Conservation (phyloP, 2,113 vertebrate genomes). For the Tenrec ecaudatus region DNA sequence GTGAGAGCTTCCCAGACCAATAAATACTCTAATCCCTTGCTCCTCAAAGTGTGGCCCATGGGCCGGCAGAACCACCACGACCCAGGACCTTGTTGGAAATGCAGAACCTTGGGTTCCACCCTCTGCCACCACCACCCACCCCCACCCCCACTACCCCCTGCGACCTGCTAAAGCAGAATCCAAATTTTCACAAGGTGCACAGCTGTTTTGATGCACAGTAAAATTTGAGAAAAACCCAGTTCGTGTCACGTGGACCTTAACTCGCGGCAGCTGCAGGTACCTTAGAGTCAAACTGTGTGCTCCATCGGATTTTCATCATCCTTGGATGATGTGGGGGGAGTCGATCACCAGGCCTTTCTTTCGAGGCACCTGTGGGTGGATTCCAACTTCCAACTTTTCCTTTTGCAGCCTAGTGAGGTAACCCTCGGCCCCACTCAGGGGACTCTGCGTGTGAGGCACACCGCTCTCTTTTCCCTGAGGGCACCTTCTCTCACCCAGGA, state of each 20-base stretch:
- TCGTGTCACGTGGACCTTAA: background rate
- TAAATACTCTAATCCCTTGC: background rate
- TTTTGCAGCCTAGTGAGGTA: background rate
- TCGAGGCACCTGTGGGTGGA: background rate
- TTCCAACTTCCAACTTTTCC: background rate
- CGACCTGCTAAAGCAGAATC: background rate
- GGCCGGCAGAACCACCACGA: background rate
- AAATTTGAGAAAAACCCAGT: background rate
- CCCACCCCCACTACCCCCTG: no score
- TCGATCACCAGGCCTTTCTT: background rate
- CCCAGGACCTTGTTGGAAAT: background rate
- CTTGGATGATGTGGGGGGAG: background rate
- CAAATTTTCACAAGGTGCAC: background rate
- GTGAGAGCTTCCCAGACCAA: conserved; percentile 25
- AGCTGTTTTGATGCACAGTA: background rate
- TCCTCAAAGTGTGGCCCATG: background rate
- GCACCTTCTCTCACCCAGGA: background rate
- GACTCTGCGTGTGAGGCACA: background rate
- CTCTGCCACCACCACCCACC: no score
- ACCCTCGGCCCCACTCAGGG: background rate
- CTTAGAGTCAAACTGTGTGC: no score
- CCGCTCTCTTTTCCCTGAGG: background rate
- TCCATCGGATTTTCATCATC: background rate
- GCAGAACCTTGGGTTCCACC: background rate
- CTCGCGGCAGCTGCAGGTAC: background rate